Conservation (phyloP, 2,113 vertebrate genomes). For the Isichthys henryi region DNA sequence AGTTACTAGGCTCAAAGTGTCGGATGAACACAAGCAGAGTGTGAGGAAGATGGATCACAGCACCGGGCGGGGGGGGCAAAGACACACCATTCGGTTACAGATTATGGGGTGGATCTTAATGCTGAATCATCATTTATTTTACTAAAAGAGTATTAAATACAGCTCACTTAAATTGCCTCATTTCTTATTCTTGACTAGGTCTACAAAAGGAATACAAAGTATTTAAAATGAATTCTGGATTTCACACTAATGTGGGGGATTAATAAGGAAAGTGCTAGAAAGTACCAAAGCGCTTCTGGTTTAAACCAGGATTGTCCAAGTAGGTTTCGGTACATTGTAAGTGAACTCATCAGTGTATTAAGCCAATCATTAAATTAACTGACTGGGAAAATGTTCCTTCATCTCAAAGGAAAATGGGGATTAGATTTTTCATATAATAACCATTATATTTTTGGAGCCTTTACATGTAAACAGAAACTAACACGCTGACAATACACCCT, state of each 20-base stretch:
- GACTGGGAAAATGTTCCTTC: not conserved
- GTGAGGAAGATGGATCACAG: not conserved
- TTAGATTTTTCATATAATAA: not conserved
- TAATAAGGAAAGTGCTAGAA: not conserved
- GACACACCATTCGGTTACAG: not conserved
- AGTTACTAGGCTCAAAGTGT: not conserved
- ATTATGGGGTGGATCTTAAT: not conserved
- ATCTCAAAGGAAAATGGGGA: not conserved
- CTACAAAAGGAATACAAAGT: not conserved
- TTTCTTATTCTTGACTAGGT: not conserved
- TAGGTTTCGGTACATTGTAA: not conserved
- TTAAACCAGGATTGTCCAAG: not conserved
- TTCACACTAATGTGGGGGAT: not conserved
- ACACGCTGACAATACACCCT: not conserved
- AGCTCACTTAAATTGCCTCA: not conserved
- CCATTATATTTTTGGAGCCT: not conserved
- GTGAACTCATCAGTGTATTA: not conserved
- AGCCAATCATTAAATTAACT: not conserved
- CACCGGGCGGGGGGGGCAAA: not conserved
- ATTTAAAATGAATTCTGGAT: not conserved
- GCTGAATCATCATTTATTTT: not conserved
- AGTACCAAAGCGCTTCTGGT: not conserved
- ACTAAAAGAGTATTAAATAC: not conserved
- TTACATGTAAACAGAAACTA: not conserved
- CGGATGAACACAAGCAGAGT: not conserved